phyloP scores from a whole-genome alignment of 1,140 invertebrate genomes.

The Vanessa tameamea region DNA sequence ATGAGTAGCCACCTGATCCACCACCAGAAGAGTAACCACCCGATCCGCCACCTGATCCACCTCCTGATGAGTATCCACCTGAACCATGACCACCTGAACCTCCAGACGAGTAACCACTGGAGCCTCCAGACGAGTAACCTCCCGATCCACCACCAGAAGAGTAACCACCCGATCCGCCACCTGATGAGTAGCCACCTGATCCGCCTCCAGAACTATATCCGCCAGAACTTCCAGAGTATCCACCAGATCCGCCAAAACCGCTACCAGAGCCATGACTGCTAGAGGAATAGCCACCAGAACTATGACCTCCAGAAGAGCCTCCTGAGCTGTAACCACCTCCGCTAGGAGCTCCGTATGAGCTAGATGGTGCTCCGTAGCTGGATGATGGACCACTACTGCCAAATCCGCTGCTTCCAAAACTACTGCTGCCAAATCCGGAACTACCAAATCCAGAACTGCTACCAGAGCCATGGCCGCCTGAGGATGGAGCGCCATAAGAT shows the following conservation, averaged over 20 bases:
- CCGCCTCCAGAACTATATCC: constrained; percentile 49
- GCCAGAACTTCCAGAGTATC: constrained; percentile 45
- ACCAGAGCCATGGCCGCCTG: constrained; percentile 50
- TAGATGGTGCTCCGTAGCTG: constrained; percentile 65
- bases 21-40: constrained; percentile 42
- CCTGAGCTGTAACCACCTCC: constrained; percentile 60
- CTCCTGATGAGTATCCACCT: constrained; percentile 41
- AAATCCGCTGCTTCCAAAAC: constrained; percentile 60
- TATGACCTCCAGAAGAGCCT: constrained; percentile 52
- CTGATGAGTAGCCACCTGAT: constrained; percentile 47
- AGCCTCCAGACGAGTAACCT: constrained; percentile 56
- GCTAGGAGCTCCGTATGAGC: constrained; percentile 63
- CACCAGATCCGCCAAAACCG: constrained; percentile 47
- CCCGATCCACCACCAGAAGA: constrained; percentile 46
- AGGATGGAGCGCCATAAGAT: constrained; percentile 75
- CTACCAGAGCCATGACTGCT: constrained; percentile 41
- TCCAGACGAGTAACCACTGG: constrained; percentile 39
- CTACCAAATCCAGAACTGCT: constrained; percentile 43
- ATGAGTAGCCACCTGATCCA: constrained; percentile 34
- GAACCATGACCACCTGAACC: constrained; percentile 45
- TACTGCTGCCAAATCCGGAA: constrained; percentile 53
- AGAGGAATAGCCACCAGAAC: constrained; percentile 53
- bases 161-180: constrained; percentile 44
- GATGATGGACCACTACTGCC: constrained; percentile 57
- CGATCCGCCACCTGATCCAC: constrained; percentile 30